These are phyloP conservation scores for Megastigmus dorsalis DNA, from an alignment of 2,888 invertebrate genomes.

Conservation along the genomic window DNA sequence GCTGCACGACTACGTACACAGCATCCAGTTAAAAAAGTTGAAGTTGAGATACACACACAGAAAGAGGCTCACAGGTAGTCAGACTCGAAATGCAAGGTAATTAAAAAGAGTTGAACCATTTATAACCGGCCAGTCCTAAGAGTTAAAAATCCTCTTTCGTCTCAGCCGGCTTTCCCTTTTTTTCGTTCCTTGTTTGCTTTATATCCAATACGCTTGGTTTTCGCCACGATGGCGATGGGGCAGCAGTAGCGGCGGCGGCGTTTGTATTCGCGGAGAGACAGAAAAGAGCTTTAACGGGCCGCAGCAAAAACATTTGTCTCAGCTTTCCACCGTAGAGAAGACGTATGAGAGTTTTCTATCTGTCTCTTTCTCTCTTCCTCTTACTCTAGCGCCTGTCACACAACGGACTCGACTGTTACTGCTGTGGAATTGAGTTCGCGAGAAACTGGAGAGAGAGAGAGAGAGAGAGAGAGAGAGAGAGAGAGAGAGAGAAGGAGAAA, in stretches of 20 bases:
- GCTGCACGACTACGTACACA: background rate
- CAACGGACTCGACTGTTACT: constrained; percentile 40
- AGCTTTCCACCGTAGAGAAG: constrained; percentile 48
- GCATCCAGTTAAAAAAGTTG: constrained; percentile 33
- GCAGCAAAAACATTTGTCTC: constrained; percentile 49
- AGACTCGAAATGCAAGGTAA: constrained; percentile 20
- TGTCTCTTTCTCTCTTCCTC: too few relatives aligned
- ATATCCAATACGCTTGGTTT: constrained; percentile 11
- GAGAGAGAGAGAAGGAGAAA: background rate
- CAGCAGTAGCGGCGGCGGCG: background rate
- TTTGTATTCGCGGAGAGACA: background rate
- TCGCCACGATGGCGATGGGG: too few relatives aligned
- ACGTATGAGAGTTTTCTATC: too few relatives aligned
- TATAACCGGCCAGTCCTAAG: constrained; percentile 27
- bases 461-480: background rate
- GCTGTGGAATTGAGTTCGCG: constrained; percentile 45
- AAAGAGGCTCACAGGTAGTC: background rate
- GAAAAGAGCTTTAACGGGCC: constrained; percentile 32
- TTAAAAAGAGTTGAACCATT: constrained; percentile 49
- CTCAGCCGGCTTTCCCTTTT: constrained; percentile 5
- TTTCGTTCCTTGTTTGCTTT: too few relatives aligned
- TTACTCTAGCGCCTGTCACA: too few relatives aligned
- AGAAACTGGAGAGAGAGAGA: background rate
- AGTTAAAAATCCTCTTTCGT: constrained; percentile 33
- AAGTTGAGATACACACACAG: too few relatives aligned